A percentile compares a stretch with the other conserved stretches of the same genome.
phyloP scores from a whole-genome alignment of 2,113 vertebrate genomes.

The Nibea coibor region DNA sequence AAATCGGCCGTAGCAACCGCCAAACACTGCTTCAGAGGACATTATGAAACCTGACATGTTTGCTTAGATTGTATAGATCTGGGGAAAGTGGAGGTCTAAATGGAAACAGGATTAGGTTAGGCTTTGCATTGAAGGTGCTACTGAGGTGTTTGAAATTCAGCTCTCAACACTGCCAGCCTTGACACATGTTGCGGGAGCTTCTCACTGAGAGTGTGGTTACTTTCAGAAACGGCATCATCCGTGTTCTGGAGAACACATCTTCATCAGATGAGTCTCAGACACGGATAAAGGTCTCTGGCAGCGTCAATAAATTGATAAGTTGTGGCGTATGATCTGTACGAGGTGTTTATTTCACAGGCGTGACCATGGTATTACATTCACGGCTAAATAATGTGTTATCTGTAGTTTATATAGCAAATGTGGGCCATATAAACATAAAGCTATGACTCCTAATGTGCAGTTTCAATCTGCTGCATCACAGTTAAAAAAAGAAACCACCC shows the following conservation, averaged over 20 bases:
- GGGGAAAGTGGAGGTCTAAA: not conserved
- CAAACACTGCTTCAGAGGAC: not conserved
- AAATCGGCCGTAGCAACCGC: not conserved
- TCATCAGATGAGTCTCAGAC: not conserved
- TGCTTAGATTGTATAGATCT: not conserved
- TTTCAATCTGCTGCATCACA: constrained; percentile 4
- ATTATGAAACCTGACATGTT: not conserved
- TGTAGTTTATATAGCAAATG: constrained; percentile 15
- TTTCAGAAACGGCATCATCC: not conserved
- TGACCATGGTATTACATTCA: not conserved
- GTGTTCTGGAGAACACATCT: not conserved
- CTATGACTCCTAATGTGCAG: not conserved
- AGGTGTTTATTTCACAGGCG: constrained; percentile 22
- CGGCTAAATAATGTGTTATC: not conserved
- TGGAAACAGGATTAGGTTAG: not conserved
- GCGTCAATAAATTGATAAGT: not conserved
- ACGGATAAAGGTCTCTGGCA: not conserved
- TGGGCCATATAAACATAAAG: constrained; percentile 36
- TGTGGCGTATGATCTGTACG: not conserved
- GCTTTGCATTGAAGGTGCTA: not conserved
- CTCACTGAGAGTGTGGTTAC: not conserved
- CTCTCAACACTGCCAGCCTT: not conserved
- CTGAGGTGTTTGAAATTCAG: constrained; percentile 41
- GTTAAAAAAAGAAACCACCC: constrained; percentile 5
- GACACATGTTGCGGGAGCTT: not conserved